A percentile compares a stretch with the other conserved stretches of the same genome.
Conservation (phyloP, 2,113 vertebrate species). For the Saccopteryx leptura region DNA sequence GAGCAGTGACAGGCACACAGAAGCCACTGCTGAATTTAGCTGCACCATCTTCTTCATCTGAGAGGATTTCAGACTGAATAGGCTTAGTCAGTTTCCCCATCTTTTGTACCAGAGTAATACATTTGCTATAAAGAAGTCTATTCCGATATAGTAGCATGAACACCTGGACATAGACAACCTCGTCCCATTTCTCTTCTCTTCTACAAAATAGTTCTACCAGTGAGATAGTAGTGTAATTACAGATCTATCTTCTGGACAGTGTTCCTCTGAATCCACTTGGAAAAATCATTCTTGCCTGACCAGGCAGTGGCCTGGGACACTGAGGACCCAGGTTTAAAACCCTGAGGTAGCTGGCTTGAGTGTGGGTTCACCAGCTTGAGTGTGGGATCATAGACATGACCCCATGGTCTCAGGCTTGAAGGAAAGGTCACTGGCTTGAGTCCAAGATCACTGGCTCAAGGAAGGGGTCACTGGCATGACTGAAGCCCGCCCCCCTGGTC, state of each 20-base stretch:
- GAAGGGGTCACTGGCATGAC: no score
- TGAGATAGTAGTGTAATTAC: background rate
- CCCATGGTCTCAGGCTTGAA: no score
- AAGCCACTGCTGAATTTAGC: background rate
- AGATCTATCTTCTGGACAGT: background rate
- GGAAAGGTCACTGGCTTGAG: no score
- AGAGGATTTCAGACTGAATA: background rate
- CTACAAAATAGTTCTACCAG: background rate
- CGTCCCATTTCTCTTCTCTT: background rate
- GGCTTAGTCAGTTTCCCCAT: background rate
- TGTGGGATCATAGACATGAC: no score
- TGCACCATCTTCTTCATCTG: background rate
- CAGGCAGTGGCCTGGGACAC: no score
- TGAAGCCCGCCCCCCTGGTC: no score
- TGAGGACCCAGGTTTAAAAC: no score
- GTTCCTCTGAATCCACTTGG: background rate
- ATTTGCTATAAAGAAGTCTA: background rate
- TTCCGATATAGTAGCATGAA: background rate
- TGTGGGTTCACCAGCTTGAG: no score
- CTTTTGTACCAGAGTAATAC: background rate
- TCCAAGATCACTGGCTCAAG: no score
- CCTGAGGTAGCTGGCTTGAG: no score
- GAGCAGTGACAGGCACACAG: background rate
- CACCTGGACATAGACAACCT: background rate
- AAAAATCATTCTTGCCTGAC: no score